Conservation (phyloP, 2,797 vertebrate genomes). For the Enteromius anoplus region DNA sequence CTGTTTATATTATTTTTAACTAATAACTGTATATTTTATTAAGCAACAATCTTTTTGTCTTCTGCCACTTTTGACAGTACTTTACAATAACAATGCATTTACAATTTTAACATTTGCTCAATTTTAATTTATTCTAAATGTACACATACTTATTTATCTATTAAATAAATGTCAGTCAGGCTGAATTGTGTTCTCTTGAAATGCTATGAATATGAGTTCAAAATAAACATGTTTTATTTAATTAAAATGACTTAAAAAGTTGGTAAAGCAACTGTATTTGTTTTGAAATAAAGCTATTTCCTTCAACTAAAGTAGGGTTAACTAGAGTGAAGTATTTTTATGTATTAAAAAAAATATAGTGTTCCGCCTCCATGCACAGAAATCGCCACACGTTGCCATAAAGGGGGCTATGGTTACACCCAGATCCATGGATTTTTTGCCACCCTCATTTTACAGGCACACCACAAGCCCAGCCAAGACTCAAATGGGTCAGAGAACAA, state of each 20-base stretch:
- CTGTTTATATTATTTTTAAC: not conserved
- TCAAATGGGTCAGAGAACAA: slow-evolving; percentile 73
- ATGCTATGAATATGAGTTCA: not conserved
- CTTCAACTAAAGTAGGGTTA: not conserved
- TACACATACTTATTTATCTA: too few species aligned
- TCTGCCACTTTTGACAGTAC: not conserved
- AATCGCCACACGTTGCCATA: not conserved
- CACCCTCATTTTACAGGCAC: slow-evolving; percentile 55
- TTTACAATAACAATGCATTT: not conserved
- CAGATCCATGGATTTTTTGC: slow-evolving; percentile 50
- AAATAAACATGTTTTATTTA: not conserved
- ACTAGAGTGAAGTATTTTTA: not conserved
- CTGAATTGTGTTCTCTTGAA: not conserved
- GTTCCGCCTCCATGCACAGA: not conserved
- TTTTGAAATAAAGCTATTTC: not conserved
- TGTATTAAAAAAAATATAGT: too few species aligned
- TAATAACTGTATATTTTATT: not conserved
- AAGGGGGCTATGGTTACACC: slow-evolving; percentile 32
- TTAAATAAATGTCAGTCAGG: not conserved
- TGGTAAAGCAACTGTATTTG: not conserved
- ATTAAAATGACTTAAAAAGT: not conserved
- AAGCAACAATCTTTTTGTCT: not conserved
- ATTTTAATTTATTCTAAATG: not conserved
- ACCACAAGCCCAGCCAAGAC: slow-evolving; percentile 57
- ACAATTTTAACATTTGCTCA: not conserved